phyloP scores from a whole-genome alignment of 30 jellyfish, hydroid and myxozoan genomes.

The Haliclystus octoradiatus region DNA sequence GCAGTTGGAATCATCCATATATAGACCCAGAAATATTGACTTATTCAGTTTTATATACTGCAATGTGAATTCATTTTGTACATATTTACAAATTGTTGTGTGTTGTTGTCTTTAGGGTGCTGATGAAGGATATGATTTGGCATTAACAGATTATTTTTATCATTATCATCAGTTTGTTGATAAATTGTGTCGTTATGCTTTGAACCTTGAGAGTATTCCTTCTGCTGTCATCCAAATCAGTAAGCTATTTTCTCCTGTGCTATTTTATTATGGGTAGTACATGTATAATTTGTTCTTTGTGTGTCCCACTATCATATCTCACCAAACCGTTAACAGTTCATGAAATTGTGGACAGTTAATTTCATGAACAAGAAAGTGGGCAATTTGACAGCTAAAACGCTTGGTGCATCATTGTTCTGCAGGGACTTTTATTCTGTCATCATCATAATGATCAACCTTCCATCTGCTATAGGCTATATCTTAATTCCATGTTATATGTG shows the following conservation, averaged over 20 bases:
- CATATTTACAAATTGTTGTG: too few relatives aligned
- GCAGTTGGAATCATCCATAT: neutral
- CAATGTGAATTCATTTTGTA: neutral
- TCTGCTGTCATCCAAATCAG: constrained; percentile 68
- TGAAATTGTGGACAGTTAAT: too few relatives aligned
- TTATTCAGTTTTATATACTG: neutral
- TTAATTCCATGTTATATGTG: too few relatives aligned
- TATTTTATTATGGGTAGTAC: neutral
- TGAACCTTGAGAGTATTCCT: constrained; percentile 79
- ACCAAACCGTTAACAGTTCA: too few relatives aligned
- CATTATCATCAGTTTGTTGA: constrained; percentile 81
- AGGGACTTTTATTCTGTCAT: neutral
- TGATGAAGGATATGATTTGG: constrained; percentile 53
- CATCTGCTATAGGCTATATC: too few relatives aligned
- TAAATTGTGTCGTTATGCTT: constrained; percentile 85
- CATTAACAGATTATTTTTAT: constrained; percentile 50
- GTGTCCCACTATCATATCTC: too few relatives aligned
- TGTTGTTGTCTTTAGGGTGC: constrained; percentile 56
- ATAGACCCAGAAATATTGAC: neutral
- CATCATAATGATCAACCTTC: too few relatives aligned
- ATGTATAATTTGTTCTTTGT: neutral
- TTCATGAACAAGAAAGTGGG: too few relatives aligned
- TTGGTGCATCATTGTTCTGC: neutral
- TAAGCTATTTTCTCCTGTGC: too few relatives aligned
- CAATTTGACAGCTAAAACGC: too few relatives aligned